Evolutionary conservation across 2,797 vertebrate species (phyloP).

Genomic region (Anguilla marmorata): DNA sequence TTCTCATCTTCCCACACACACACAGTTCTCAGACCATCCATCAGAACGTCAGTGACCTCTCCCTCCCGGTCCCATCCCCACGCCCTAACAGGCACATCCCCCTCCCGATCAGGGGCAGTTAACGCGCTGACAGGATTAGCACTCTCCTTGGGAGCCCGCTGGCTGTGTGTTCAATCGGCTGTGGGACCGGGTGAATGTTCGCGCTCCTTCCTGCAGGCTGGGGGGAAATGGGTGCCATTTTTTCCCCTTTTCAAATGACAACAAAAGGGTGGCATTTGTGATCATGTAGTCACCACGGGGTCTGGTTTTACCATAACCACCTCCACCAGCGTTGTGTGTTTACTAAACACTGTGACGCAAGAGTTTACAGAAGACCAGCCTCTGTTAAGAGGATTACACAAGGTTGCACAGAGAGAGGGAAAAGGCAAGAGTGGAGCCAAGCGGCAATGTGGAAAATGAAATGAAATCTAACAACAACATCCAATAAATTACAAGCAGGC

Average conservation of each 20-base stretch:
- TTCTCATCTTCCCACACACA: background rate
- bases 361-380: background rate
- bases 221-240: background rate
- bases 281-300: background rate
- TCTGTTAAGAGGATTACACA: background rate
- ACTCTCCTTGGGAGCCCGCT: background rate
- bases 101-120: constrained; percentile 1
- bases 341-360: background rate
- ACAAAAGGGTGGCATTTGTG: background rate
- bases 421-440: background rate
- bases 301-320: background rate
- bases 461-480: background rate
- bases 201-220: background rate
- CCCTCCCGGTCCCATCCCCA: background rate
- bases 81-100: background rate
- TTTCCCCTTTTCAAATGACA: background rate
- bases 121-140: constrained; percentile 27
- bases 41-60: constrained; percentile 1
- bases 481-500: background rate
- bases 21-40: background rate
- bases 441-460: background rate
- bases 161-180: background rate
- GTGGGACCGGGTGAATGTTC: background rate
- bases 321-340: background rate
- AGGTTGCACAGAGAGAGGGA: background rate